Conservation (phyloP, 2,113 vertebrate species). For the Haemorhous mexicanus region DNA sequence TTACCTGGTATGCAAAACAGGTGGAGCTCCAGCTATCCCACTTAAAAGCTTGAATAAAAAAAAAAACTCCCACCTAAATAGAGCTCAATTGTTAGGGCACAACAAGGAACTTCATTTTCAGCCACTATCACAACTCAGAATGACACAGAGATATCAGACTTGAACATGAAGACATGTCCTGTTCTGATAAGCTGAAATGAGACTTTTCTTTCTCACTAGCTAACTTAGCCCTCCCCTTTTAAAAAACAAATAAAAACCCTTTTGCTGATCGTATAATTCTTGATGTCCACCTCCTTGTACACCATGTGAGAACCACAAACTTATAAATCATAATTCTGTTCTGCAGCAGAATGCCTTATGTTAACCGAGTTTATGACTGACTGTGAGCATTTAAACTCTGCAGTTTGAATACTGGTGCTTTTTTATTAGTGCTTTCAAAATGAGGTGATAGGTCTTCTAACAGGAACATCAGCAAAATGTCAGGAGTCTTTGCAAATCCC, state of each 20-base stretch:
- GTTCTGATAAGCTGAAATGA: neutral
- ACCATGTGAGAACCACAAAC: neutral
- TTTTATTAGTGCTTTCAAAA: neutral
- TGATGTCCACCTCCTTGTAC: neutral
- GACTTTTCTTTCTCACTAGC: neutral
- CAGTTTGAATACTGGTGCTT: neutral
- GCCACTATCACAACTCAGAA: neutral
- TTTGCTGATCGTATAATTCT: neutral
- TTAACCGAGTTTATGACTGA: neutral
- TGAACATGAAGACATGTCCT: neutral
- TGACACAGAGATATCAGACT: neutral
- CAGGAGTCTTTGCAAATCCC: neutral
- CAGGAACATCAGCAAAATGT: conserved; percentile 9
- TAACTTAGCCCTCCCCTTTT: neutral
- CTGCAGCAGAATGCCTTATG: neutral
- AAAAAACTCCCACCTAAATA: accelerated
- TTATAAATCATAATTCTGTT: neutral
- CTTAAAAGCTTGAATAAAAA: neutral
- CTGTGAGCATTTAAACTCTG: neutral
- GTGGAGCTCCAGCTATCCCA: neutral
- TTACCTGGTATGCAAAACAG: neutral
- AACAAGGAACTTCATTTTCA: neutral
- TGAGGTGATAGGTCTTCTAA: neutral
- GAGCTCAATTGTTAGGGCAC: neutral
- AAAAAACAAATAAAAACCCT: neutral